Evolutionary conservation across 2,797 vertebrate genomes (phyloP), one percentile per base, ranked within the genome.

Genomic region (Sylvia borin): DNA sequence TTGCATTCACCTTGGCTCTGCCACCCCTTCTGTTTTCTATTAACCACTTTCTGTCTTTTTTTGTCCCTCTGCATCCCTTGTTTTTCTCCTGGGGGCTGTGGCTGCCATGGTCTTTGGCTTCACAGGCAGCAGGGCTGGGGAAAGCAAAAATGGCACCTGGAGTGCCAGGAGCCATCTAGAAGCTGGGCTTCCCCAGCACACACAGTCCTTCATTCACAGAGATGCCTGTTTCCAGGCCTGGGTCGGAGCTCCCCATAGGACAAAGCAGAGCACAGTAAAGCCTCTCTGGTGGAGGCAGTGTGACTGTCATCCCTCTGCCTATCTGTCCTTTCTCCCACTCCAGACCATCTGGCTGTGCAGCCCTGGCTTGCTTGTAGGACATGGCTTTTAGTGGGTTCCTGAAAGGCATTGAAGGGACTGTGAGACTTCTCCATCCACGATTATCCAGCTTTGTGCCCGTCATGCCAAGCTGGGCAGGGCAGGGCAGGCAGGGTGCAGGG

Each of bases 181-280:
- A 83, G 8, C 24, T 54, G 77, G 15, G 27, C 14, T 55, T 55
- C 38, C 40, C n/a, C 27, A 36, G 48, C 51, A 22, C 21, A 27
- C 2, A 0, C 0, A 0, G 36, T 42, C 43, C 66, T 84, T 78
- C 8, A 2, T 25, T 34, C 18, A 4, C 67, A 68, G 54, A 36
- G n/a, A 18, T 57, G 54, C 11, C 8, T 66, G 66, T 68, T 47
- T 25, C 50, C 5, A 17, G 81, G 27, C 50, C 77, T 57, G 82
- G 22, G 9, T n/a, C 25, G 43, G 70, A 74, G 54, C 36, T 85
- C 15, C 53, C 25, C 1, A 8, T 0, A 1, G 54, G 45, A 85
- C 58, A 50, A 40, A 81, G 34, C 74, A 58, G 27, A 12, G 42
- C n/a, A 53, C 36, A 47, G 57, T 36, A 68, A 64, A 94, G 11